Conservation (phyloP, 2,113 vertebrate genomes). For the Empidonax alnorum region DNA sequence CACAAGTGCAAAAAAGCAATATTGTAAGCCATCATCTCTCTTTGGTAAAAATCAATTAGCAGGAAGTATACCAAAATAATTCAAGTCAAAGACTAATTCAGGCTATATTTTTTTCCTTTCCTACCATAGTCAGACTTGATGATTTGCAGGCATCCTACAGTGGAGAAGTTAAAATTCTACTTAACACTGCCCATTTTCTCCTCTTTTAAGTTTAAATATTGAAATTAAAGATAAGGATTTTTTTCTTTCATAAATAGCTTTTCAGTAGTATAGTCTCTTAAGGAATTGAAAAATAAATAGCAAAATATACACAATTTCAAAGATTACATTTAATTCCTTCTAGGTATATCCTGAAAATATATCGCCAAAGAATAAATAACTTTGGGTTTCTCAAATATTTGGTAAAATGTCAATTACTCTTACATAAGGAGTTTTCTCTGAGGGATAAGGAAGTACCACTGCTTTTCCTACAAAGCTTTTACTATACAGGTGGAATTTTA, state of each 20-base stretch:
- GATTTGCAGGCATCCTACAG: not conserved
- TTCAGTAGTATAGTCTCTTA: conserved; percentile 35
- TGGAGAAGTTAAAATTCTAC: not conserved
- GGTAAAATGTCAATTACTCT: conserved; percentile 42
- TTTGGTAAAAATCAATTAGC: conserved; percentile 56
- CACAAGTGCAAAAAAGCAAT: conserved; percentile 61
- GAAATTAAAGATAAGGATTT: not conserved
- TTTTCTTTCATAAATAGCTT: conserved; percentile 53
- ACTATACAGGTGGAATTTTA: not conserved
- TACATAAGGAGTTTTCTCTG: not conserved
- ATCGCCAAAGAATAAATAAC: conserved; percentile 56
- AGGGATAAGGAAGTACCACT: conserved; percentile 28
- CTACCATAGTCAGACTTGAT: not conserved
- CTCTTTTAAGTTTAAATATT: conserved; percentile 47
- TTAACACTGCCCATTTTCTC: not conserved
- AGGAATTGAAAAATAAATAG: conserved; percentile 63
- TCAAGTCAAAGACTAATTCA: conserved; percentile 35
- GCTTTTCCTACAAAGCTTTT: conserved; percentile 7
- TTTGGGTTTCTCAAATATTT: conserved; percentile 56
- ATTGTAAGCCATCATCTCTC: conserved; percentile 17
- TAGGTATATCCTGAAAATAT: conserved; percentile 19
- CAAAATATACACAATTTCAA: conserved; percentile 63
- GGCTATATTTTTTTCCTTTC: not conserved
- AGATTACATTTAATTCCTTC: conserved; percentile 21
- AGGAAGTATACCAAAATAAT: conserved; percentile 1